Base-by-base conservation (phyloP, 2,113 vertebrate species). In the Myiopsitta monachus region DNA sequence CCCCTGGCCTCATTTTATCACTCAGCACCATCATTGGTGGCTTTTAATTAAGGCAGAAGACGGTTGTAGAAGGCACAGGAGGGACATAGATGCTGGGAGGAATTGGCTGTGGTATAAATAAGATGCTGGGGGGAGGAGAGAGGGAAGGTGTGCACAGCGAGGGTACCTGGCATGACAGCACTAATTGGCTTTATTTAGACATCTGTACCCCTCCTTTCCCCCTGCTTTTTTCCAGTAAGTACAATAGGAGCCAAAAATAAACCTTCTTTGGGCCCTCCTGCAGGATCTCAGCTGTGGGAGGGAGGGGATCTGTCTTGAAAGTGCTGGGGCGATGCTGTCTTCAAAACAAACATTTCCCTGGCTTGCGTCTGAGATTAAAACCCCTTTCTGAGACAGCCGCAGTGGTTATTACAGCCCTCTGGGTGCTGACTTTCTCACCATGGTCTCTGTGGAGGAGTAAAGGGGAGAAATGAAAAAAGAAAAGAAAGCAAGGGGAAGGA, bases 31-130 rank as follows among this genome's bases (percentile, higher is more conserved):
- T 73, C 72, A 59, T 38, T 54, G 52, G 57, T 88, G 89, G 74
- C 64, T 83, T 96, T 94, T 94, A 92, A 95, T 95, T 91, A 95
- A 83, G 87, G 93, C 86, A 64, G 94, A 73, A 90, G 69, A 67
- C 46, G 33, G 68, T 49, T 75, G 49, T 19, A 14, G 89, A 92
- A 39, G 51, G 73, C 15, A 4, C 62, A 36, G 81, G 24, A 51
- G 76, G 26, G 54, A 22, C 47, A 46, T 41, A 61, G 70, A 69
- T 33, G 83, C 82, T 89, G 61, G 74, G 84, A 84, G 76, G 75
- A 87, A 63, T 78, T 59, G 57, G 36, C 67, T 26, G 28, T 27
- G 21, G 62, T 49, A 6, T 67, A 92, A 82, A 80, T 46, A 94
- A 79, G 59, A 52, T 30, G 33, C 47, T 1, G 18, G 5, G 10